Evolutionary conservation across 2,113 vertebrate species (phyloP), one percentile per base, ranked within the genome.

Genomic region (Seriola rivoliana): DNA sequence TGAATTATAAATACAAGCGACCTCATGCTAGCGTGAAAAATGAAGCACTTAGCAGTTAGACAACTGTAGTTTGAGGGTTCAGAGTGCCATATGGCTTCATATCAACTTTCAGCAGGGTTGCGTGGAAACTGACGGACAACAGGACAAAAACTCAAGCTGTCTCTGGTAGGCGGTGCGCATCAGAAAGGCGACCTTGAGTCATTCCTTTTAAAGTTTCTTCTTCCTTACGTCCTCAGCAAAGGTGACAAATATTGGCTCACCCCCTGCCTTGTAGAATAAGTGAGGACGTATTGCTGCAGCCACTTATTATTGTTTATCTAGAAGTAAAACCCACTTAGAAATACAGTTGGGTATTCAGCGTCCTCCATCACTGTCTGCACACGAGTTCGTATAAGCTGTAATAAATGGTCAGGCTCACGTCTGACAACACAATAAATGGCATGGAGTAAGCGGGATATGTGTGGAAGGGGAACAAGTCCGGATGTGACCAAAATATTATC

Each of bases 1-100:
- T 92, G 58, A 93, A 88, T 91, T 89, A 90, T 90, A 84, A 89
- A 92, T 83, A 86, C 57, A 69, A 83, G 12, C 29, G 76, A 89
- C 78, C 66, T 75, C n/a, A 58, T 87, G 75, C 38, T 64, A 62
- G 86, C 55, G 68, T 80, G 80, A 92, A 77, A 88, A 88, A 84
- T 85, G 34, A 90, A 84, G 75, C 89, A 90, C 84, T 81, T 62
- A 88, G 77, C 88, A 89, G 84, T 79, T 50, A 77, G 68, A 80
- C 4, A 57, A 79, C 48, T 63, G 73, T 42, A 66, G 68, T 81
- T 81, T 67, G 78, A 89, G 74, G 64, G 79, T 82, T 77, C 72
- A 63, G 38, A 32, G 59, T 67, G 78, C 70, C 90, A 86, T 75
- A 85, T 89, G 89, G 85, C 85, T 76, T 89, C 79, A 84, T 70